Base-by-base conservation (phyloP, 2,888 invertebrate species). In the Cecidostiba fungosa region DNA sequence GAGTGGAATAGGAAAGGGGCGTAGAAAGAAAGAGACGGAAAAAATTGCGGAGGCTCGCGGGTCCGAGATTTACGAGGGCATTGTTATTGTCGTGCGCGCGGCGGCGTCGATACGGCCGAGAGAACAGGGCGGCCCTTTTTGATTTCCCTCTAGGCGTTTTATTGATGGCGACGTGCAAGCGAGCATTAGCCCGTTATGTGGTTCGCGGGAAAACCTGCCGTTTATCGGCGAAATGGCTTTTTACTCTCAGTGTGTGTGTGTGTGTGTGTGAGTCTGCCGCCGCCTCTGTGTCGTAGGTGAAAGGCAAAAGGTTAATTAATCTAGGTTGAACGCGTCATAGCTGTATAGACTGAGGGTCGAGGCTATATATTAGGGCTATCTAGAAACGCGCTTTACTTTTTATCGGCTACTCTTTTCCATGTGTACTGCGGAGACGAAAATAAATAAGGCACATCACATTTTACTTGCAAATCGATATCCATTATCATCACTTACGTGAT, bases 11-110 rank as follows among this genome's bases (percentile, higher is more conserved):
- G 70, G n/a, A 39, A 39, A n/a, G n/a, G n/a, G 19, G n/a, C 36
- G 36, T 36, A 39, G 54, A 19, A n/a, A 32, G 29, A n/a, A 32
- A 29, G 2, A 59, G 6, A 32, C 12, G 26, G n/a, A 39, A 23
- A 66, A 66, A 66, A 66, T 66, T 66, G 29, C 66, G 3, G 66
- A 66, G 26, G 66, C 66, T 66, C 66, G 66, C 66, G 54, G 54
- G 54, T 59, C 54, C 54, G 66, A 66, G 66, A 66, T 66, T 66
- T 66, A 66, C 66, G 66, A 66, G 66, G 66, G 66, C 66, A 66
- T 66, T 66, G 66, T 66, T 66, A 66, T 66, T 66, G 66, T 66
- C 66, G 66, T 66, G 66, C 54, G 23, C n/a, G n/a, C 54, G 19
- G 32, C 72, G 2, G n/a, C 36, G 72, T 39, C 39, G 72, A 36